A percentile compares a stretch with the other conserved stretches of the same genome.
Evolutionary conservation across 2,797 vertebrate species (phyloP).

Genomic region (Enteromius radiatus): DNA sequence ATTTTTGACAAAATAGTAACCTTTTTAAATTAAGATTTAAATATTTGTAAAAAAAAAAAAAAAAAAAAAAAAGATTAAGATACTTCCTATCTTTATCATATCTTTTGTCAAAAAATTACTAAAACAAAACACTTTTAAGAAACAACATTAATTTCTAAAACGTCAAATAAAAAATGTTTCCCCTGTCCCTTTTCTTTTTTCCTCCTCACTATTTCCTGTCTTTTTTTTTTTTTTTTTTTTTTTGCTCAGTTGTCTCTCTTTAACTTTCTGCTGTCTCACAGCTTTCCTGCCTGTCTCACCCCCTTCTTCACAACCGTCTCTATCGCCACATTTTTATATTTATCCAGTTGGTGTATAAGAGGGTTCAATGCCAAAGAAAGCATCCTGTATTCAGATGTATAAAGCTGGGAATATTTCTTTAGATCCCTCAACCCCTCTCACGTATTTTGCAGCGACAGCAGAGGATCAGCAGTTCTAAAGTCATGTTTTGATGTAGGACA

Average conservation of each 20-base stretch:
- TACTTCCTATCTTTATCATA: background rate
- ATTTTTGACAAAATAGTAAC: too few species aligned
- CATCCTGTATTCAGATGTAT: background rate
- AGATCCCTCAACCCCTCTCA: constrained; percentile 11
- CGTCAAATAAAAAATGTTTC: background rate
- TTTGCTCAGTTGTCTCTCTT: background rate
- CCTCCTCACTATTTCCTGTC: background rate
- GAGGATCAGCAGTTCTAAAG: constrained; percentile 37
- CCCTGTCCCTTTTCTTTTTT: background rate
- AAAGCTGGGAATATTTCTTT: constrained; percentile 19
- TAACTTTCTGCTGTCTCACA: background rate
- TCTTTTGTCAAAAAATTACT: background rate
- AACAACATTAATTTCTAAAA: background rate
- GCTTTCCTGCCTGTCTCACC: background rate
- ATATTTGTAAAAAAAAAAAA: too few species aligned
- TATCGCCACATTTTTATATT: background rate
- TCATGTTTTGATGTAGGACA: constrained; percentile 30
- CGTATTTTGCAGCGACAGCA: constrained; percentile 27
- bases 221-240: background rate
- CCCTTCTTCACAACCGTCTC: background rate
- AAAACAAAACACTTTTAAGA: background rate
- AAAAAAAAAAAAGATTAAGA: background rate
- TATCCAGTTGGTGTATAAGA: background rate
- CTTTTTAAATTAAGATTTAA: too few species aligned
- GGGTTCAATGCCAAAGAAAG: background rate